Conservation (phyloP, 2,113 vertebrate species). For the Microcebus lehilahytsara region DNA sequence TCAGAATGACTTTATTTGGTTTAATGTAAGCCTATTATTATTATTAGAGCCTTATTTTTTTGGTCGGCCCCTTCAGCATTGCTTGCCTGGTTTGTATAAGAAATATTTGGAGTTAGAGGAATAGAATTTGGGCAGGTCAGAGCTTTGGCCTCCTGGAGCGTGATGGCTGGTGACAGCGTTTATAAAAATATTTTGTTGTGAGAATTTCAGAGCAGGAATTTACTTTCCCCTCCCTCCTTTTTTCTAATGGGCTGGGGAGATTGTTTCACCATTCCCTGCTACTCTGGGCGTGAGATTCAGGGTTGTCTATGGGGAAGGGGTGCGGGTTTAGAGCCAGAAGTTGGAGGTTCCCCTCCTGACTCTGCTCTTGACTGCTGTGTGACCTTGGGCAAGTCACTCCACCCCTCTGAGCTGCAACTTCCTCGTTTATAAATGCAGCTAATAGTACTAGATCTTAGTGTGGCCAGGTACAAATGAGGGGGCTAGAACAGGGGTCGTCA, state of each 20-base stretch:
- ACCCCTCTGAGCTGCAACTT: not conserved
- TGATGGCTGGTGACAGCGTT: not conserved
- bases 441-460: not conserved
- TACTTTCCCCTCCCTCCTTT: not conserved
- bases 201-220: not conserved
- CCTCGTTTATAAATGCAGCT: not conserved
- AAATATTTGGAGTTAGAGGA: constrained; percentile 65
- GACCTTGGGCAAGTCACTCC: not conserved
- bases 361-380: not conserved
- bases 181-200: constrained; percentile 21
- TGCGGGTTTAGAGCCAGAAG: not conserved
- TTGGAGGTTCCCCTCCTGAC: not conserved
- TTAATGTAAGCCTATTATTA: constrained; percentile 85
- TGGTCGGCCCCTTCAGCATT: constrained; percentile 64
- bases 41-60: constrained; percentile 79
- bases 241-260: not conserved
- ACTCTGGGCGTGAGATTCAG: not conserved
- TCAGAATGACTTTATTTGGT: constrained; percentile 85
- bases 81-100: constrained; percentile 79
- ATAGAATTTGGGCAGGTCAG: constrained; percentile 45
- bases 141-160: constrained; percentile 30
- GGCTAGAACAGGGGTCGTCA: not conserved
- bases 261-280: not conserved
- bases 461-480: not conserved
- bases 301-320: not conserved